phyloP scores from a whole-genome alignment of 2,888 invertebrate genomes.

The Zelleria hepariella region DNA sequence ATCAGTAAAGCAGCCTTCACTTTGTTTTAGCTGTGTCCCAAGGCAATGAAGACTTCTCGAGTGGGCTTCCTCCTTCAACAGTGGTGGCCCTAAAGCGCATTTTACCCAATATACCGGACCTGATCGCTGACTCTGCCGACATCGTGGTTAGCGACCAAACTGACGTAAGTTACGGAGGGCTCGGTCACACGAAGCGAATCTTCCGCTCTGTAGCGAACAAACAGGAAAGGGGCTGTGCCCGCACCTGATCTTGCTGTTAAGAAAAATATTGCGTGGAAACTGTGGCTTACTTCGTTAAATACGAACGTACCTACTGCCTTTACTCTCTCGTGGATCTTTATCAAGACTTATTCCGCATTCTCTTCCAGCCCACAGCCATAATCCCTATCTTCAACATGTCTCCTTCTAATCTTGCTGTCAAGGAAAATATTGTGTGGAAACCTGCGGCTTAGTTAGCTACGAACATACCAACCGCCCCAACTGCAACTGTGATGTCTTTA shows the following conservation, averaged over 20 bases:
- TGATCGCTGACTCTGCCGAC: slow-evolving; percentile 35
- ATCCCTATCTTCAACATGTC: slow-evolving; percentile 47
- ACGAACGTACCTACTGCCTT: too few relatives aligned
- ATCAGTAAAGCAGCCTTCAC: background rate
- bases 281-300: too few relatives aligned
- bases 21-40: slow-evolving; percentile 29
- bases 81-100: slow-evolving; percentile 25
- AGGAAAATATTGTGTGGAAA: too few relatives aligned
- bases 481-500: too few relatives aligned
- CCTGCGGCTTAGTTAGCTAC: too few relatives aligned
- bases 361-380: slow-evolving; percentile 45
- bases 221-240: too few relatives aligned
- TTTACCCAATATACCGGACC: slow-evolving; percentile 36
- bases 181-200: background rate
- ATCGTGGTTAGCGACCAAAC: slow-evolving; percentile 33
- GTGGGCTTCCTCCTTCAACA: slow-evolving; percentile 33
- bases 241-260: too few relatives aligned
- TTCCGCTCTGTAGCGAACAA: background rate
- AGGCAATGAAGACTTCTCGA: slow-evolving; percentile 18
- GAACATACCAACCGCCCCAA: too few relatives aligned
- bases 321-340: too few relatives aligned
- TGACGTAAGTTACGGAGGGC: slow-evolving; percentile 49
- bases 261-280: too few relatives aligned
- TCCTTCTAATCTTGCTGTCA: too few relatives aligned
- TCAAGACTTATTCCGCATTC: background rate